phyloP scores from a whole-genome alignment of 2,113 vertebrate genomes.

The Trachemys scripta region DNA sequence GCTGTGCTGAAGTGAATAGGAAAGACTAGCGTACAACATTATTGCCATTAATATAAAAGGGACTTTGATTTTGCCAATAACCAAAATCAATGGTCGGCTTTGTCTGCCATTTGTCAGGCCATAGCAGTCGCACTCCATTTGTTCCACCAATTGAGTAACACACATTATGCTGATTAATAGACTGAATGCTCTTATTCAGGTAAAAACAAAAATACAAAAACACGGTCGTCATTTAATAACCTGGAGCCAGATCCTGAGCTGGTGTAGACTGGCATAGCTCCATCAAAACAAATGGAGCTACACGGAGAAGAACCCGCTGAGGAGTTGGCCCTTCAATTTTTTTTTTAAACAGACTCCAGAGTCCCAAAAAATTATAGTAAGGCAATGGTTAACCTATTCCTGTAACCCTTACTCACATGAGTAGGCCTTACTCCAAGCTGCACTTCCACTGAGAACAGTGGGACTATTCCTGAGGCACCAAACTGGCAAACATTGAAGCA shows the following conservation, averaged over 20 bases:
- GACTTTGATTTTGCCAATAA: constrained; percentile 42
- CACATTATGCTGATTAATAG: not conserved
- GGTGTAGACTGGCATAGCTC: not conserved
- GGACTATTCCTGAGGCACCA: not conserved
- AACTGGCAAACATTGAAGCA: too few relatives aligned
- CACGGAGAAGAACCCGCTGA: not conserved
- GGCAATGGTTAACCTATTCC: not conserved
- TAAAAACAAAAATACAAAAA: not conserved
- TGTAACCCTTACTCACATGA: rapidly evolving
- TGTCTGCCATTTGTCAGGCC: not conserved
- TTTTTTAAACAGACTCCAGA: not conserved
- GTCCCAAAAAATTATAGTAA: not conserved
- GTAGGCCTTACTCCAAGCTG: not conserved
- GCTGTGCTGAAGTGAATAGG: constrained; percentile 8
- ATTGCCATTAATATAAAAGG: not conserved
- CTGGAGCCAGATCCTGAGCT: not conserved
- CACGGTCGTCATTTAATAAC: not conserved
- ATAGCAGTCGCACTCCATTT: constrained; percentile 2
- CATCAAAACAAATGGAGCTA: not conserved
- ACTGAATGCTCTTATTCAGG: not conserved
- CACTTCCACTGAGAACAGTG: not conserved
- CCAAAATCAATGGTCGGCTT: constrained; percentile 18
- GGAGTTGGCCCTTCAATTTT: not conserved
- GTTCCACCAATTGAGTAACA: not conserved
- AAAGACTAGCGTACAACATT: not conserved